Base-by-base conservation (phyloP, 2,797 vertebrate genomes). In the Graptemys geographica region DNA sequence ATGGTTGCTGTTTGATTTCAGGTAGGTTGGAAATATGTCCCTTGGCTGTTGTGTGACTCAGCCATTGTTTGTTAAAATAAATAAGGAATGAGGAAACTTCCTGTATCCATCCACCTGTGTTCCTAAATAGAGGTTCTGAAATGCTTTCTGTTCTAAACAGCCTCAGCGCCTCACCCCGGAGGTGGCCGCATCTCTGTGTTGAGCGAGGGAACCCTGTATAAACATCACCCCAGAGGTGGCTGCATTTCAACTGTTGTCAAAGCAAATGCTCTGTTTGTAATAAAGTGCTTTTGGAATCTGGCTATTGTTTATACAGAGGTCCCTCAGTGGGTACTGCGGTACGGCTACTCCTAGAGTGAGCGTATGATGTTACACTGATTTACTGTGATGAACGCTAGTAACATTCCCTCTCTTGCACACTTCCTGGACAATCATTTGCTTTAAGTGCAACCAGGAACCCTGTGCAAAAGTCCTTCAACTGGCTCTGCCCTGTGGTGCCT, bases 401-500 rank as follows among this genome's bases (percentile, higher is more conserved):
- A 69, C n/a, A 37, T 21, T 69, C 9, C n/a, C 9, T 37, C 33
- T 37, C 19, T 37, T 69, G 65, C n/a, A 72, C 19, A 37, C 65
- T 41, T 11, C 41, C 19, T 41, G 65, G n/a, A 37, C n/a, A 72
- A n/a, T 41, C 19, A 23, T 72, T 41, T 41, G 65, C 65, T 37
- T 69, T 69, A n/a, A 69, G 62, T n/a, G 33, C 18, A 18, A 37
- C 18, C 16, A 37, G 62, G 33, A 69, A 5, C 33, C 33, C 16
- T 37, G 8, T 69, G 62, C 18, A 41, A 72, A 72, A 72, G n/a
- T 11, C n/a, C 65, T 72, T 37, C 10, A 10, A 41, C 21, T 6
- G n/a, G 10, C 65, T 41, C 33, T 72, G 19, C 19, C 19, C 37
- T 2, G 0, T 55, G 28, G 4, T 28, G 28, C 23, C 3, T 49